Evolutionary conservation across 2,888 invertebrate genomes (phyloP).

Genomic region (Rhingia rostrata): DNA sequence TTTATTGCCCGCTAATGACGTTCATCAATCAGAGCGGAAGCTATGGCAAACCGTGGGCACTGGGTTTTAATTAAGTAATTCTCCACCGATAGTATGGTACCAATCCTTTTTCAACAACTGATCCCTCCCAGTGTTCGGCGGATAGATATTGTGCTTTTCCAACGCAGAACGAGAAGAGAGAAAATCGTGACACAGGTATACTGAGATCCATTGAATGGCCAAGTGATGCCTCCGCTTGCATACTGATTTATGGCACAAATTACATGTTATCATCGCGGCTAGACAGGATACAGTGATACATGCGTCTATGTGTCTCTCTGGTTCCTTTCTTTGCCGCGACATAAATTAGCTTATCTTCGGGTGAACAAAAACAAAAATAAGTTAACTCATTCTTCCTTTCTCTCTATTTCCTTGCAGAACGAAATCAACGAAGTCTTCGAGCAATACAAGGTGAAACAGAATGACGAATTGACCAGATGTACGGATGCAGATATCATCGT

Average conservation of each 20-base stretch:
- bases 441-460: conserved; percentile 76
- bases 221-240: conserved; percentile 23
- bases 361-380: conserved; percentile 22
- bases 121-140: background rate
- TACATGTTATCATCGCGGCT: conserved; percentile 62
- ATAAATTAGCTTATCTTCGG: conserved; percentile 67
- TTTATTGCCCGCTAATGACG: conserved; percentile 80
- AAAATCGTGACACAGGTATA: conserved; percentile 51
- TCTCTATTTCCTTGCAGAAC: conserved; percentile 77
- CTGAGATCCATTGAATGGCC: conserved; percentile 11
- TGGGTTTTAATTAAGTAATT: conserved; percentile 81
- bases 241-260: conserved; percentile 69
- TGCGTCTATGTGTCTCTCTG: conserved; percentile 39
- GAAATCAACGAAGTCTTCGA: conserved; percentile 83
- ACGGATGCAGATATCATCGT: conserved; percentile 81
- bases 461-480: conserved; percentile 81
- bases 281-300: conserved; percentile 68
- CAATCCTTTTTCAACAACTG: conserved; percentile 17
- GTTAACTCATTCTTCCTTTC: conserved; percentile 65
- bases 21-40: conserved; percentile 69
- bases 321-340: conserved; percentile 51
- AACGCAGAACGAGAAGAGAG: background rate
- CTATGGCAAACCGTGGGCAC: conserved; percentile 76
- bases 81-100: conserved; percentile 69
- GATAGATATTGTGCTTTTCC: background rate